Evolutionary conservation across 2,888 invertebrate genomes (phyloP).

Genomic region (Dryobotodes eremita): DNA sequence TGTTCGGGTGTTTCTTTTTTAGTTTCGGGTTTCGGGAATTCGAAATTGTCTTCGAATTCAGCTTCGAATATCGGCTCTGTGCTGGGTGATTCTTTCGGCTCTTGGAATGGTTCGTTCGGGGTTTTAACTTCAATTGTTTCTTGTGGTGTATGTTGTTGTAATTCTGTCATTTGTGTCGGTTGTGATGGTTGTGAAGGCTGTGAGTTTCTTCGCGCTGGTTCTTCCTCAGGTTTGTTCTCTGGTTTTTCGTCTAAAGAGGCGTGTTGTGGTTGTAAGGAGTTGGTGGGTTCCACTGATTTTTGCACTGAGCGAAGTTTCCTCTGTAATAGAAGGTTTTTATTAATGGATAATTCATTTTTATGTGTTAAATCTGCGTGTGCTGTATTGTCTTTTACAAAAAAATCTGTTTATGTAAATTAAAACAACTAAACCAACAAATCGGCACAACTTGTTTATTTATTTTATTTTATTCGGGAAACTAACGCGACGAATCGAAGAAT

Average conservation of each 20-base stretch:
- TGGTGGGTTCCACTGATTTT: conserved; percentile 87
- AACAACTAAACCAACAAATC: too few relatives aligned
- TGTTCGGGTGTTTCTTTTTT: conserved; percentile 73
- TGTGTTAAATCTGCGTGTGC: background rate
- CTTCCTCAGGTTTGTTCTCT: conserved; percentile 74
- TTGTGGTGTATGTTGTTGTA: conserved; percentile 63
- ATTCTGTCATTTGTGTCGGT: conserved; percentile 32
- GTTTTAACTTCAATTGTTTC: conserved; percentile 69
- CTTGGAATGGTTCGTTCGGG: conserved; percentile 71
- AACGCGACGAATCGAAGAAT: background rate
- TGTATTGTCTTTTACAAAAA: too few relatives aligned
- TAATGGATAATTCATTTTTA: background rate
- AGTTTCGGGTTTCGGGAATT: conserved; percentile 73
- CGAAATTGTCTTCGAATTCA: conserved; percentile 82
- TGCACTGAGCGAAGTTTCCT: conserved; percentile 93
- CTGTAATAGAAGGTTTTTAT: conserved; percentile 78
- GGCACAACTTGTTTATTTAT: too few relatives aligned
- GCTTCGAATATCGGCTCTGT: conserved; percentile 80
- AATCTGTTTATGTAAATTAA: background rate
- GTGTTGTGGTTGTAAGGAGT: conserved; percentile 80
- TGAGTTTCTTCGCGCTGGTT: conserved; percentile 71
- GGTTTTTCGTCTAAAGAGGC: conserved; percentile 84
- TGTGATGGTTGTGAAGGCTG: conserved; percentile 63
- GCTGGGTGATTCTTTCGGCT: conserved; percentile 72
- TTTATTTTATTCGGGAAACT: too few relatives aligned